phyloP scores from a whole-genome alignment of 2,888 invertebrate genomes.

The Deroplatys truncata region DNA sequence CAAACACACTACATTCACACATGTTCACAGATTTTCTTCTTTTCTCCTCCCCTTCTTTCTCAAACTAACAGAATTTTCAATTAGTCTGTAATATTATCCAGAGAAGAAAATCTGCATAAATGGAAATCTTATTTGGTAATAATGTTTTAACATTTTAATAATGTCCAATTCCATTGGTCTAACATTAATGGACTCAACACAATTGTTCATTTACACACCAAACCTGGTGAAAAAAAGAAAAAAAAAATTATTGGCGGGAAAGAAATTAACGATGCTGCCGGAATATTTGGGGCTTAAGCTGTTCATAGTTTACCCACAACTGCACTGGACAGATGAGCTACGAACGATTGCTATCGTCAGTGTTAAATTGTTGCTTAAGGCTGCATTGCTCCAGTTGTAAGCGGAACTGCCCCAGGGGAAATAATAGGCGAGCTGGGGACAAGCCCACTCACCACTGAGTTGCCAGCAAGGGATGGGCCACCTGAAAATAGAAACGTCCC shows the following conservation, averaged over 20 bases:
- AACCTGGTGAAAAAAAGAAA: not conserved
- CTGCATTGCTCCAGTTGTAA: slow-evolving; percentile 24
- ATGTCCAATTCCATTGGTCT: slow-evolving; percentile 16
- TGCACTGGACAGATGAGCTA: slow-evolving; percentile 24
- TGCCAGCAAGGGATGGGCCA: slow-evolving; percentile 25
- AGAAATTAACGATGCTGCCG: slow-evolving; percentile 13
- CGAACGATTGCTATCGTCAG: slow-evolving; percentile 17
- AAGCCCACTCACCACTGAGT: slow-evolving; percentile 28
- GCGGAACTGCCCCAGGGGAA: slow-evolving; percentile 27
- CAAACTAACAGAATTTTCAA: slow-evolving; percentile 19
- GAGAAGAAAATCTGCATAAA: slow-evolving; percentile 22
- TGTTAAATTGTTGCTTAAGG: slow-evolving; percentile 26
- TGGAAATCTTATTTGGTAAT: slow-evolving; percentile 14
- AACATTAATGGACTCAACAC: slow-evolving; percentile 12
- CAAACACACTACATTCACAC: slow-evolving; percentile 21
- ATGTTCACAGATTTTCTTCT: slow-evolving; percentile 16
- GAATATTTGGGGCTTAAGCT: slow-evolving; percentile 12
- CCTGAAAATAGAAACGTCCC: slow-evolving; percentile 14
- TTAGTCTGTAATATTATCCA: slow-evolving; percentile 17
- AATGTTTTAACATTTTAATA: slow-evolving; percentile 8
- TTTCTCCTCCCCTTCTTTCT: not conserved
- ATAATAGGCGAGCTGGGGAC: slow-evolving; percentile 28
- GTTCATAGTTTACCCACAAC: slow-evolving; percentile 6
- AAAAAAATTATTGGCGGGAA: slow-evolving; percentile 6
- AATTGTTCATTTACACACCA: slow-evolving; percentile 15